Base-by-base conservation (phyloP, 2,888 invertebrate genomes). In the Lobophora halterata region DNA sequence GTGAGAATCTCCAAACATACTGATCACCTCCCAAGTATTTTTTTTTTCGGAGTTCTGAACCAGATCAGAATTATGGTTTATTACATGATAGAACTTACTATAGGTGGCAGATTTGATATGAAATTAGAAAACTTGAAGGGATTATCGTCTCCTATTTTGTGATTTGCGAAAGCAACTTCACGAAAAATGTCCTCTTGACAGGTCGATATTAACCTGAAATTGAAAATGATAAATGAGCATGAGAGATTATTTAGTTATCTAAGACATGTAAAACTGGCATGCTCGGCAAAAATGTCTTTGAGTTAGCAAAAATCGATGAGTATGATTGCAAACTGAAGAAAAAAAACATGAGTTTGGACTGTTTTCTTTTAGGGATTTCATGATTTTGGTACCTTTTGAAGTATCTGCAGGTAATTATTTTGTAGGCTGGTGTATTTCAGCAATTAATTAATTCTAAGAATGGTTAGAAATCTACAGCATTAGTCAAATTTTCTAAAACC, bases 131-230 rank as follows among this genome's bases (percentile, higher is more conserved):
- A 88, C 80, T 78, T 88, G 64, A 88, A 88, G 46, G 86, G 80
- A 63, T 86, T 87, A 69, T 78, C 79, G 85, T 88, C 88, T 81
- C 88, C 88, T 88, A 88, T 88, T 86, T 87, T 88, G 87, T 79
- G 77, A 79, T 77, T 85, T 79, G 71, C 64, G 63, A 64, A 65
- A 59, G 78, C 82, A 70, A 73, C 70, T 74, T 70, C 71, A 67
- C 69, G 74, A 76, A 79, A 86, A 83, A 85, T 83, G 85, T 85
- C 85, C 72, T 73, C 83, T 79, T 87, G 86, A 85, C 85, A 85
- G 85, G 77, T 86, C 82, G 83, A 79, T 82, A 83, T 73, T 86
- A 86, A 86, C 86, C 86, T 87, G 86, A 73, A 87, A 86, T 78
- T n/a, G 71, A 76, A 80, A 63, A 82, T 80, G 80, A 82, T 85